Evolutionary conservation across 2,113 vertebrate species (phyloP).

Genomic region (Oryzias woworae): DNA sequence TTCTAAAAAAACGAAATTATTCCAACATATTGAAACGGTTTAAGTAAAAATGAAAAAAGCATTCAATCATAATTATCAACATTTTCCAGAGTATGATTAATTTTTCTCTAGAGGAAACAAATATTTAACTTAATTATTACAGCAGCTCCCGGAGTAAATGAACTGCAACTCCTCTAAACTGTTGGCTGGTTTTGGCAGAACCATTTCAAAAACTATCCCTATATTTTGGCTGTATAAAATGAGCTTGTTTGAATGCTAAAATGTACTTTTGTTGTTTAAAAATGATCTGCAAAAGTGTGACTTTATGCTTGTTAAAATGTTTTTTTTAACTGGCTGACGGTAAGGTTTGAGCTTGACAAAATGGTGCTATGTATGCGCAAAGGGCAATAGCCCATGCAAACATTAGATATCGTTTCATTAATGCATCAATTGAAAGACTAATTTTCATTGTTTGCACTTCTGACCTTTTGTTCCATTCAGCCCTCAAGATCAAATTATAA

Average conservation of each 20-base stretch:
- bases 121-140: constrained; percentile 24
- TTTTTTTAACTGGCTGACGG: constrained; percentile 55
- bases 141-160: constrained; percentile 34
- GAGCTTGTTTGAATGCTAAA: no score
- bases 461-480: background rate
- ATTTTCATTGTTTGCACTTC: constrained; percentile 15
- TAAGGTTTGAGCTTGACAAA: constrained; percentile 62
- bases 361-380: constrained; percentile 68
- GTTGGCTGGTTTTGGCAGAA: constrained; percentile 17
- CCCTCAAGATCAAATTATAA: no score
- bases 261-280: constrained; percentile 10
- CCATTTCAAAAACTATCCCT: background rate
- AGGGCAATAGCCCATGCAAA: constrained; percentile 69
- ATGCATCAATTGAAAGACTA: constrained; percentile 46
- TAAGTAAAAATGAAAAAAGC: constrained; percentile 12
- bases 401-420: constrained; percentile 64
- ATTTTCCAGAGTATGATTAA: constrained; percentile 6
- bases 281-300: constrained; percentile 28
- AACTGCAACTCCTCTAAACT: constrained; percentile 26
- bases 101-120: constrained; percentile 14
- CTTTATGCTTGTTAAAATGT: constrained; percentile 35
- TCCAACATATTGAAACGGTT: constrained; percentile 2
- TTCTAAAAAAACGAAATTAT: constrained; percentile 5
- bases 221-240: no score
- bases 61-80: constrained; percentile 16